Evolutionary conservation across 2,797 vertebrate species (phyloP), one percentile per base, ranked within the genome.

Genomic region (Anas georgica): DNA sequence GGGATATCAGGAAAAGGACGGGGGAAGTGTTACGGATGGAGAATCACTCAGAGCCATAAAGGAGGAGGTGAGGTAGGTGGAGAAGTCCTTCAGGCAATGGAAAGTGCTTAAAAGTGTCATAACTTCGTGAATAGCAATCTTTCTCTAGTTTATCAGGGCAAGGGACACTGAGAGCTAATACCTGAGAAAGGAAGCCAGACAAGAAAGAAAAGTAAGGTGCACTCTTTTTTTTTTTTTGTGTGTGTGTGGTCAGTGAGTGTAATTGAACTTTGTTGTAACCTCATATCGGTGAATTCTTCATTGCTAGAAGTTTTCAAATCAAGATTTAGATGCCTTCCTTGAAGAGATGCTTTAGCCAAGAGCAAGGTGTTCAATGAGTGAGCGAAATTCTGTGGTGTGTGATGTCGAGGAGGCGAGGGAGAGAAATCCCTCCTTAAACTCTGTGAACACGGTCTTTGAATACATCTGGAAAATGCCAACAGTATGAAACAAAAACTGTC

Each of bases 291-390:
- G 39, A 70, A 70, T 88, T 91, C 92, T 91, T 91, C 67, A 90
- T 82, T 83, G 23, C 52, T 60, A 74, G 16, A 82, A 73, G 39
- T 93, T 92, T 91, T 93, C 77, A 90, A 86, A 93, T 90, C 80
- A 83, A 88, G 50, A 69, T 91, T 94, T 94, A 66, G 79, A 95
- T 93, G 59, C 17, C 45, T 90, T 93, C 91, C 67, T 95, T 45
- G 87, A 83, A 83, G 83, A 88, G 46, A 60, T 70, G 52, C 52
- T 84, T 84, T 82, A 92, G 77, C 91, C 70, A 95, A 95, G 83
- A 86, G 85, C 66, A 94, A 88, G 43, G 70, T 92, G 46, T 90
- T 88, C 64, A 78, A 37, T 84, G 67, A 90, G 33, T 56, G 60
- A 79, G 37, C 74, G 31, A 86, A 92, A 91, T 92, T 54, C 26